Percentiles rank a stretch among this genome's conserved stretches.
Evolutionary conservation across 2,797 vertebrate species (phyloP).

Genomic region (Sphaeramia orbicularis): DNA sequence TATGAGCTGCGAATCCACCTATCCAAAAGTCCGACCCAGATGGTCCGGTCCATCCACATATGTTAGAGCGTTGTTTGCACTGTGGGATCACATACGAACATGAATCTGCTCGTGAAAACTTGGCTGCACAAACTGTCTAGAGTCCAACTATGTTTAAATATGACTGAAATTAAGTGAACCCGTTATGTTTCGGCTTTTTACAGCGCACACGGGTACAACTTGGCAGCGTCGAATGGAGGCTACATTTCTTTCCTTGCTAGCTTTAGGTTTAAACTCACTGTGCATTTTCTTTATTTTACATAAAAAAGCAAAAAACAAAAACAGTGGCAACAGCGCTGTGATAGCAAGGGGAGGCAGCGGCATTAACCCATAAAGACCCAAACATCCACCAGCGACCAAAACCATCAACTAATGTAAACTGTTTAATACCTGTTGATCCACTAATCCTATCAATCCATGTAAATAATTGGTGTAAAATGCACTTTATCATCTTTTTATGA

Average conservation of each 20-base stretch:
- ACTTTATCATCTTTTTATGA: too few relatives aligned
- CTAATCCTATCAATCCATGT: too few relatives aligned
- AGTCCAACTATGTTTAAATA: conserved; percentile 41
- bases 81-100: conserved; percentile 41
- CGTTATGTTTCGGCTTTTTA: conserved; percentile 4
- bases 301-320: too few relatives aligned
- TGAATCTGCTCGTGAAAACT: conserved; percentile 15
- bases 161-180: conserved; percentile 6
- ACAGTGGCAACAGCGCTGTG: too few relatives aligned
- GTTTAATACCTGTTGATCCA: too few relatives aligned
- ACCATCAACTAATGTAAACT: too few relatives aligned
- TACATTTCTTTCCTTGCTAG: background rate
- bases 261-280: conserved; percentile 89
- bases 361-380: too few relatives aligned
- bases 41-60: conserved; percentile 23
- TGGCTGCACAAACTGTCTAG: conserved; percentile 14
- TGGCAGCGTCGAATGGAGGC: too few relatives aligned
- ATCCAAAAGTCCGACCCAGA: conserved; percentile 27
- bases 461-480: too few relatives aligned
- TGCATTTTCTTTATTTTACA: too few relatives aligned
- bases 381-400: too few relatives aligned
- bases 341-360: too few relatives aligned
- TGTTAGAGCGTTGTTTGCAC: conserved; percentile 43
- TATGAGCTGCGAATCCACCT: conserved; percentile 31
- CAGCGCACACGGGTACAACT: background rate